phyloP scores from a whole-genome alignment of 1,140 invertebrate species.

The Acyrthosiphon pisum region DNA sequence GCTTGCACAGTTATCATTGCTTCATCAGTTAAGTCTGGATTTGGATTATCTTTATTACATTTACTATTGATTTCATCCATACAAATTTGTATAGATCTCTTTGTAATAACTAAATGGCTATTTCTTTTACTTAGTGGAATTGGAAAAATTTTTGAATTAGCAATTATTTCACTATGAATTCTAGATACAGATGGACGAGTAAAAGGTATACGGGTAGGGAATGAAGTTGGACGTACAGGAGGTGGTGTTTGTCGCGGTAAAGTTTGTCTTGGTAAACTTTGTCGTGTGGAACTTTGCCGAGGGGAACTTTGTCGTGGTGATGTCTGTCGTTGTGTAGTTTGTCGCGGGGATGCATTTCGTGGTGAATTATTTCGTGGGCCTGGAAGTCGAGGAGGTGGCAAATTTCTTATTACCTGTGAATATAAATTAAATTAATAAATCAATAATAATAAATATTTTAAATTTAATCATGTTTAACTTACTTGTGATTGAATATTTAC shows the following conservation, averaged over 20 bases:
- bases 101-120: conserved; percentile 9
- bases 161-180: conserved; percentile 26
- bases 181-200: not conserved
- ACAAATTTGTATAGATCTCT: conserved; percentile 31
- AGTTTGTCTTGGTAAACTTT: not conserved
- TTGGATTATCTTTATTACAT: not conserved
- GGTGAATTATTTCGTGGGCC: not conserved
- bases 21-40: not conserved
- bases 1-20: not conserved
- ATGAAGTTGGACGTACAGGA: not conserved
- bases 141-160: conserved; percentile 12
- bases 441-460: not conserved
- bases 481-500: conserved; percentile 29
- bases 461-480: not conserved
- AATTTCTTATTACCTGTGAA: conserved; percentile 43
- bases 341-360: not conserved
- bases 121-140: conserved; percentile 23
- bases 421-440: not conserved
- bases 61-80: conserved; percentile 41
- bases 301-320: not conserved
- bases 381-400: not conserved
- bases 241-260: not conserved
- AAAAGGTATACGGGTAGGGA: not conserved
- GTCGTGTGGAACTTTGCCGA: not conserved
- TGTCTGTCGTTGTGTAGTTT: not conserved